A percentile compares a stretch with the other conserved stretches of the same genome.
Evolutionary conservation across 2,888 invertebrate species (phyloP).

Genomic region (Ennomos quercinarius): DNA sequence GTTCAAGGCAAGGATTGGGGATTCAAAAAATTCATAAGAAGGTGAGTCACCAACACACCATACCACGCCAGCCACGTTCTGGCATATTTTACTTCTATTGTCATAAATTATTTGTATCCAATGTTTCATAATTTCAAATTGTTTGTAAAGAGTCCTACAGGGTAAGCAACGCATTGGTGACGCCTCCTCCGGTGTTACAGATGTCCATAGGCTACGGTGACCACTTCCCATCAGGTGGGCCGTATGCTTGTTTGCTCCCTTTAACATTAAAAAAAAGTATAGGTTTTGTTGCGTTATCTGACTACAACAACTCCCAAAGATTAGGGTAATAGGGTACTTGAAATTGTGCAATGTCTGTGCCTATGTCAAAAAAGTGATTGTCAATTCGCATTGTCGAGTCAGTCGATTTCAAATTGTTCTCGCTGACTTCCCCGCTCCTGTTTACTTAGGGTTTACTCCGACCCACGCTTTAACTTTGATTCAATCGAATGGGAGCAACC

Average conservation of each 20-base stretch:
- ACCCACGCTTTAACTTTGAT: slow-evolving; percentile 41
- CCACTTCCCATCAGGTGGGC: no score
- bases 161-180: no score
- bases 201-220: no score
- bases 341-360: neutral
- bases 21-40: slow-evolving; percentile 99
- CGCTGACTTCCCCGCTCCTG: slow-evolving; percentile 35
- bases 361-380: neutral
- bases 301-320: no score
- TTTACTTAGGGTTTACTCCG: slow-evolving; percentile 33
- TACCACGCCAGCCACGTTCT: slow-evolving; percentile 15
- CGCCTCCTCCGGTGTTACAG: no score
- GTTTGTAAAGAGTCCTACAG: no score
- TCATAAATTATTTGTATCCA: neutral
- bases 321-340: no score
- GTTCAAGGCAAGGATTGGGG: slow-evolving; percentile 99
- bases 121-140: no score
- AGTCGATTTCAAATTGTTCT: slow-evolving; percentile 14
- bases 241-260: no score
- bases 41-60: slow-evolving; percentile 56
- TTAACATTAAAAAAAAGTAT: no score
- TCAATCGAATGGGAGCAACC: slow-evolving; percentile 44
- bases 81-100: slow-evolving; percentile 7
- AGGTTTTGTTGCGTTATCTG: no score
- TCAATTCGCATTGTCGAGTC: slow-evolving; percentile 4